Percentiles rank a stretch among this genome's conserved stretches.
These are phyloP conservation scores for Pandemis cinnamomeana DNA, from an alignment of 2,888 invertebrate species.

Conservation along the genomic window DNA sequence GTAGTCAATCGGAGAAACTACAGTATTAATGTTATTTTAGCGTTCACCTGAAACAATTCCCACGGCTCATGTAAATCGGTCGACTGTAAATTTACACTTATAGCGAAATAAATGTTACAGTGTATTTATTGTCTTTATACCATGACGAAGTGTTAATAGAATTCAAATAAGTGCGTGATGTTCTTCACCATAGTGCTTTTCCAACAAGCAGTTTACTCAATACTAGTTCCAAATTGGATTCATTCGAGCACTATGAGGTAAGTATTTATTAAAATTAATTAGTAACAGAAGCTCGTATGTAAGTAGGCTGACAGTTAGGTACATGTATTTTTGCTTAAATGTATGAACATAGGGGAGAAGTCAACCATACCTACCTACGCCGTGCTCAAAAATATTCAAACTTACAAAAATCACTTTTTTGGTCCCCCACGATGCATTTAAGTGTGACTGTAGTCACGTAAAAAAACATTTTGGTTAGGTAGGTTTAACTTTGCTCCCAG, in stretches of 20 bases:
- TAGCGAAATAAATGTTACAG: not conserved
- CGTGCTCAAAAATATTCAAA: not conserved
- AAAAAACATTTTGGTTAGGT: not conserved
- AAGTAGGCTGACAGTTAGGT: not conserved
- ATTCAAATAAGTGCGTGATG: conserved; percentile 59
- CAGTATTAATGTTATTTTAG: not conserved
- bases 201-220: conserved; percentile 53
- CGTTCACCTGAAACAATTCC: not conserved
- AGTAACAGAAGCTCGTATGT: not conserved
- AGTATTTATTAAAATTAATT: conserved; percentile 18
- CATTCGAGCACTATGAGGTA: conserved; percentile 73
- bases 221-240: conserved; percentile 75
- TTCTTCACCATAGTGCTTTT: conserved; percentile 56
- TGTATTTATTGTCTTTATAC: conserved; percentile 11
- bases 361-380: too few relatives aligned
- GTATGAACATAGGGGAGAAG: too few relatives aligned
- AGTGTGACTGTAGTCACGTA: not conserved
- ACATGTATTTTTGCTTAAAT: too few relatives aligned
- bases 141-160: conserved; percentile 22
- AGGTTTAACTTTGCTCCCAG: not conserved
- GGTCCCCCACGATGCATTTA: not conserved
- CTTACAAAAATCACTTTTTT: not conserved
- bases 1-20: not conserved
- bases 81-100: conserved; percentile 12
- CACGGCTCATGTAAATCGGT: conserved; percentile 18